Percentiles rank a stretch among this genome's conserved stretches.
Conservation (phyloP, 92 coral and sea anemone genomes). For the Actinernus sp. region DNA sequence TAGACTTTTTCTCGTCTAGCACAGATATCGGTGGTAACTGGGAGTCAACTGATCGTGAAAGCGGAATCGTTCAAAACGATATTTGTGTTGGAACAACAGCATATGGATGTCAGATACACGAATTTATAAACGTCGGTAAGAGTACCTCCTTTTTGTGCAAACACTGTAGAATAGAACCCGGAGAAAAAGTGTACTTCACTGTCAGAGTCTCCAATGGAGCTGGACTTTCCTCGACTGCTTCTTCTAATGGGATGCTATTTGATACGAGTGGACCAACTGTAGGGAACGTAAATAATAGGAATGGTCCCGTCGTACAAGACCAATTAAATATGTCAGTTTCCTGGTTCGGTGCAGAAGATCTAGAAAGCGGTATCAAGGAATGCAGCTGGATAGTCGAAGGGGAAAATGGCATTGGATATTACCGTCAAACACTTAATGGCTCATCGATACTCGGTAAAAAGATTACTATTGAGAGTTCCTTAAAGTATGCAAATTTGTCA, state of each 20-base stretch:
- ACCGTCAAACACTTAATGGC: too few species aligned
- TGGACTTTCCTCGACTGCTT: conserved; percentile 49
- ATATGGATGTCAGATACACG: conserved; percentile 62
- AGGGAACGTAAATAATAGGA: conserved; percentile 74
- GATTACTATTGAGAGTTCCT: too few species aligned
- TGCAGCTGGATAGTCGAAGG: conserved; percentile 62
- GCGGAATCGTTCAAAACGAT: conserved; percentile 42
- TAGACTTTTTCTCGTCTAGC: too few species aligned
- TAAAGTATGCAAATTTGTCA: not conserved
- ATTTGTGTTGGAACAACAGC: conserved; percentile 83
- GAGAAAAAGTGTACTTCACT: conserved; percentile 51
- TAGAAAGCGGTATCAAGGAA: conserved; percentile 57
- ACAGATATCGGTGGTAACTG: conserved; percentile 23
- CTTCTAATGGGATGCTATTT: conserved; percentile 67
- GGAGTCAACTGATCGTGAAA: conserved; percentile 79
- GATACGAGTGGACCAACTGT: conserved; percentile 76
- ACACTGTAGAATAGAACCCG: conserved; percentile 37
- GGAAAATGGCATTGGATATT: conserved; percentile 28
- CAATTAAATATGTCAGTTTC: conserved; percentile 69
- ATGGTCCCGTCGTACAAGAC: conserved; percentile 28
- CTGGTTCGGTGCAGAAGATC: conserved; percentile 84
- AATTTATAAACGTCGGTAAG: conserved; percentile 41
- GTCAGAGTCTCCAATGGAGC: conserved; percentile 67
- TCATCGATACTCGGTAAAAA: not conserved
- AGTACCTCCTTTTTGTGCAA: conserved; percentile 53